Evolutionary conservation across 1,140 invertebrate species (phyloP).

Genomic region (Heliconius melpomene): DNA sequence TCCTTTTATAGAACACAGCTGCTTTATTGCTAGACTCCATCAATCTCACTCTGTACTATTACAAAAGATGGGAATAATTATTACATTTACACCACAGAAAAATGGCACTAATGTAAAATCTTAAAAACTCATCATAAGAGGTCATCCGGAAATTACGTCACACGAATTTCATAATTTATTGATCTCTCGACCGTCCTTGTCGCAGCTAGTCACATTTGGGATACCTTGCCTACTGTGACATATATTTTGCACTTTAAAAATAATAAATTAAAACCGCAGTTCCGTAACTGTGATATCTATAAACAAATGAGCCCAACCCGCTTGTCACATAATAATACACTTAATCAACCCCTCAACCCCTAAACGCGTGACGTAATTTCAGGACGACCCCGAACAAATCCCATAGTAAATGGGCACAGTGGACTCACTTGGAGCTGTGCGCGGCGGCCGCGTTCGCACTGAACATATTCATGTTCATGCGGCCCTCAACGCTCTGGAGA

Average conservation of each 20-base stretch:
- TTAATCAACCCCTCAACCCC: not conserved
- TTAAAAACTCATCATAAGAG: too few relatives aligned
- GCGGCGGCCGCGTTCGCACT: slow-evolving; percentile 70
- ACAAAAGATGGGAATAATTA: too few relatives aligned
- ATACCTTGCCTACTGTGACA: too few relatives aligned
- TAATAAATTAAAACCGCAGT: too few relatives aligned
- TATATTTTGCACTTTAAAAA: too few relatives aligned
- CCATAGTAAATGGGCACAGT: not conserved
- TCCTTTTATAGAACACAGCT: not conserved
- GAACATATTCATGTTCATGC: slow-evolving; percentile 76
- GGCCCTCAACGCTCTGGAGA: slow-evolving; percentile 74
- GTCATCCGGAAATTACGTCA: too few relatives aligned
- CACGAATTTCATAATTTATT: too few relatives aligned
- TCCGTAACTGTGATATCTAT: too few relatives aligned
- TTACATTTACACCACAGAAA: not conserved
- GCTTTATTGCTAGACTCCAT: not conserved
- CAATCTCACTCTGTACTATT: not conserved
- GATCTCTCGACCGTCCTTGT: too few relatives aligned
- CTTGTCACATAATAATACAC: too few relatives aligned
- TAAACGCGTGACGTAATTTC: not conserved
- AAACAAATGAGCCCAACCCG: too few relatives aligned
- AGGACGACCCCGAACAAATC: slow-evolving; percentile 7
- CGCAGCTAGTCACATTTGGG: too few relatives aligned
- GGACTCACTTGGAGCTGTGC: slow-evolving; percentile 71
- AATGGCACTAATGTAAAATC: not conserved